Evolutionary conservation across 1,140 invertebrate species (phyloP).

Genomic region (Atta colombica): DNA sequence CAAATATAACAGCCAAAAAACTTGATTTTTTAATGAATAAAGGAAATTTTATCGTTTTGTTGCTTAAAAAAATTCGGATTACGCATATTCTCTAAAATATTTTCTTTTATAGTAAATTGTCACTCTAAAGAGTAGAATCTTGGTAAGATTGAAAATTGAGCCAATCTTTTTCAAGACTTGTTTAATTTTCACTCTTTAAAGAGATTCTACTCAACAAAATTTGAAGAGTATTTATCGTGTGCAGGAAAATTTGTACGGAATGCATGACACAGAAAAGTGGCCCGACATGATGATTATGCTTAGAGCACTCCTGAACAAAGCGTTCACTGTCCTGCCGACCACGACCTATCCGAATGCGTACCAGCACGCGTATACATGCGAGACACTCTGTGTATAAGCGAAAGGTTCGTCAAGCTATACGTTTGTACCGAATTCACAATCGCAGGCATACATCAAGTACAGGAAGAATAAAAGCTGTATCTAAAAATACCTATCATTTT

Average conservation of each 20-base stretch:
- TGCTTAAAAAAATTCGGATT: background rate
- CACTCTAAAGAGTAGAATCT: no score
- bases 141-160: no score
- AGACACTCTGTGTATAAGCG: slow-evolving; percentile 20
- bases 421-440: background rate
- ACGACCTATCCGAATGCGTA: slow-evolving; percentile 81
- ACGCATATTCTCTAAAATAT: no score
- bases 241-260: slow-evolving; percentile 28
- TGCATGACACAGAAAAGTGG: slow-evolving; percentile 74
- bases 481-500: no score
- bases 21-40: background rate
- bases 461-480: background rate
- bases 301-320: slow-evolving; percentile 82
- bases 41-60: background rate
- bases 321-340: slow-evolving; percentile 79
- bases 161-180: no score
- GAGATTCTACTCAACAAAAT: no score
- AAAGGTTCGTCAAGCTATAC: slow-evolving; percentile 4
- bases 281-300: slow-evolving; percentile 79
- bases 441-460: background rate
- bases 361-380: slow-evolving; percentile 27
- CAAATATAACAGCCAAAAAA: background rate
- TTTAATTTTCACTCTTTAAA: no score
- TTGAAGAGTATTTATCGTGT: background rate
- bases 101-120: no score